Evolutionary conservation across 2,888 invertebrate genomes (phyloP).

Genomic region (Conomelus anceps): DNA sequence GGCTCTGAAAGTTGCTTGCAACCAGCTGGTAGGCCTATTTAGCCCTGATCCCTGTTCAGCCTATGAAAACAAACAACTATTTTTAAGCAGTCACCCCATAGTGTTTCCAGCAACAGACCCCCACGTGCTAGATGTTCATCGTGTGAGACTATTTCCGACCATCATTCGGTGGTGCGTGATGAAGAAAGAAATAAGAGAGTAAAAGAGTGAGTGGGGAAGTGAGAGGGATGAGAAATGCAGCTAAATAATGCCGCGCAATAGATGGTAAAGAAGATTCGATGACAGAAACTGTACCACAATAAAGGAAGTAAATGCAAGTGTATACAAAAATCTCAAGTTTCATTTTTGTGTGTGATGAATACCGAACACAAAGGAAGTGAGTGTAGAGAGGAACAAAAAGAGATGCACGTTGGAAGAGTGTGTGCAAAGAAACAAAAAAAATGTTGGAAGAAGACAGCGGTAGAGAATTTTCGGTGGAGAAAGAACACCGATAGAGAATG

Average conservation of each 20-base stretch:
- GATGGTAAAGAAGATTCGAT: not conserved
- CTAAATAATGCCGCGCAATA: not conserved
- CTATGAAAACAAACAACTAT: not conserved
- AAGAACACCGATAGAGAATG: not conserved
- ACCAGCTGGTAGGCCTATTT: too few species aligned
- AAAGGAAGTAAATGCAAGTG: not conserved
- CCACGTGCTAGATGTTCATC: not conserved
- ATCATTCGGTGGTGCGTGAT: not conserved
- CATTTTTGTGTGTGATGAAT: not conserved
- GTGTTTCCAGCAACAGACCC: not conserved
- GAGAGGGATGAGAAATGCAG: not conserved
- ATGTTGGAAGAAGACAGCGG: not conserved
- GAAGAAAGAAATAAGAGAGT: too few species aligned
- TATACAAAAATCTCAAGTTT: not conserved
- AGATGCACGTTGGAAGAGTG: not conserved
- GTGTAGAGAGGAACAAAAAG: not conserved
- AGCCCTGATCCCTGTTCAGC: too few species aligned
- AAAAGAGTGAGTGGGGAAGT: not conserved
- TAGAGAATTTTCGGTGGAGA: too few species aligned
- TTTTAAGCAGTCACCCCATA: not conserved
- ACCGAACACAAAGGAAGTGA: not conserved
- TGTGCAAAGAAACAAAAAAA: not conserved
- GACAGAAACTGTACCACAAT: not conserved
- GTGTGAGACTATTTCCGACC: not conserved
- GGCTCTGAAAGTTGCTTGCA: too few species aligned